These are phyloP conservation scores for Pegoplata infirma DNA, from an alignment of 2,888 invertebrate genomes.

Conservation along the genomic window DNA sequence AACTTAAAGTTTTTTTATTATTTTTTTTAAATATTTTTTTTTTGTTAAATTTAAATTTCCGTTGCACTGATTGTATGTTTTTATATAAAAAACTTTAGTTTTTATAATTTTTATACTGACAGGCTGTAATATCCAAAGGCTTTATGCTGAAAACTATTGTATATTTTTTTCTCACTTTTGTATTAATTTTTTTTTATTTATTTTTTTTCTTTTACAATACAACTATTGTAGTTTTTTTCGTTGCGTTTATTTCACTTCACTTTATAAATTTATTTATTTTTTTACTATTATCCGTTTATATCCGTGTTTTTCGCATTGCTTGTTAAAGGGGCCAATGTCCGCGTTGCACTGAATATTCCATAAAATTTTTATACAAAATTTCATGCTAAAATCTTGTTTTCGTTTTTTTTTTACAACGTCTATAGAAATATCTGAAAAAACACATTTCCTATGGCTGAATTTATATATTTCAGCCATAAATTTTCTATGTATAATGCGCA, in stretches of 20 bases:
- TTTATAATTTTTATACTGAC: not conserved
- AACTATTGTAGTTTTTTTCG: not conserved
- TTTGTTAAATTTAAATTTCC: not conserved
- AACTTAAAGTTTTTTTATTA: not conserved
- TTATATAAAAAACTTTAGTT: not conserved
- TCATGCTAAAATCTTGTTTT: constrained; percentile 23
- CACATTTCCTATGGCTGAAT: constrained; percentile 46
- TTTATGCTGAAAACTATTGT: not conserved
- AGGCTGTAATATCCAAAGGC: not conserved
- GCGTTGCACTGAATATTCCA: constrained; percentile 65
- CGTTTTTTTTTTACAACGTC: no score
- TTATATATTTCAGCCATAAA: not conserved
- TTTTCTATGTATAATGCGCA: constrained; percentile 26
- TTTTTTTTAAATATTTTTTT: not conserved
- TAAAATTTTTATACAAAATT: constrained; percentile 44
- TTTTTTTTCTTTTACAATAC: not conserved
- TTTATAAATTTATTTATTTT: constrained; percentile 4
- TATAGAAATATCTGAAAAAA: no score
- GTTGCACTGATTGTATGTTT: not conserved
- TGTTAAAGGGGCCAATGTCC: constrained; percentile 68
- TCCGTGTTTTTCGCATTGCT: constrained; percentile 20
- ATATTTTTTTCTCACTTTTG: not conserved
- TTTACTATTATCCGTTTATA: constrained; percentile 25
- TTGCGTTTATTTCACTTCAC: constrained; percentile 1
- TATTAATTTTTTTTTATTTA: not conserved